Conservation (phyloP, 2,797 vertebrate species). For the Aeoliscus strigatus region DNA sequence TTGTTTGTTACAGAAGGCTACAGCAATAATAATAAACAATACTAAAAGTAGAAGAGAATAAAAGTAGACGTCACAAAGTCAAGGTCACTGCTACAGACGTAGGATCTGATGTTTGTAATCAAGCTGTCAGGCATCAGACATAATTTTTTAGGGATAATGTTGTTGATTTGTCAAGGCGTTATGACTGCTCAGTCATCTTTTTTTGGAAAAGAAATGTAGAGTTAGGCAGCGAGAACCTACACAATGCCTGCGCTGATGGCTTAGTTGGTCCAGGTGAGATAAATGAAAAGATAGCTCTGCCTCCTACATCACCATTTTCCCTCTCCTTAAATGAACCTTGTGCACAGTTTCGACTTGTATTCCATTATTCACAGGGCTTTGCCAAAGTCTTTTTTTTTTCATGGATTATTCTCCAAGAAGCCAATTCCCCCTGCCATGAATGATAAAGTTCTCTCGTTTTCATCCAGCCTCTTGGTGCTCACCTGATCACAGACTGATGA, state of each 20-base stretch:
- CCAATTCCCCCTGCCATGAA: conserved; percentile 35
- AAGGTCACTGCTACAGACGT: too few species aligned
- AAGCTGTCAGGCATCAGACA: too few species aligned
- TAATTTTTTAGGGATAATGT: too few species aligned
- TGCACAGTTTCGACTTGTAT: conserved; percentile 15
- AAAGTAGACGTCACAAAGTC: too few species aligned
- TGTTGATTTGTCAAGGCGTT: too few species aligned
- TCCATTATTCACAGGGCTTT: conserved; percentile 14
- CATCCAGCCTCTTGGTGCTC: conserved; percentile 16
- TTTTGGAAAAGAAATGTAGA: conserved; percentile 1
- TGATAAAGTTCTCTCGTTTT: conserved; percentile 42
- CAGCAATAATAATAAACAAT: too few species aligned
- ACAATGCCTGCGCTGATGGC: conserved; percentile 2
- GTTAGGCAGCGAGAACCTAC: conserved; percentile 1
- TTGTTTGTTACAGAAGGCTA: too few species aligned
- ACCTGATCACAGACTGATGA: conserved; percentile 25
- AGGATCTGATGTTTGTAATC: too few species aligned
- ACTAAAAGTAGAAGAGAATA: too few species aligned
- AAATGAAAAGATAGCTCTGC: conserved; percentile 6
- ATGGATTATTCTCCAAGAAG: conserved; percentile 38
- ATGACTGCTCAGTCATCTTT: too few species aligned
- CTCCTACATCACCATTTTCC: conserved; percentile 5
- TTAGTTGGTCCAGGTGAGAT: conserved; percentile 10
- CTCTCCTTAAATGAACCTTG: conserved; percentile 12
- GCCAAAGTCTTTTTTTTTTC: conserved; percentile 25